A percentile compares a stretch with the other conserved stretches of the same genome.
Evolutionary conservation across 2,888 invertebrate genomes (phyloP).

Genomic region (Orthonychiurus folsomi): DNA sequence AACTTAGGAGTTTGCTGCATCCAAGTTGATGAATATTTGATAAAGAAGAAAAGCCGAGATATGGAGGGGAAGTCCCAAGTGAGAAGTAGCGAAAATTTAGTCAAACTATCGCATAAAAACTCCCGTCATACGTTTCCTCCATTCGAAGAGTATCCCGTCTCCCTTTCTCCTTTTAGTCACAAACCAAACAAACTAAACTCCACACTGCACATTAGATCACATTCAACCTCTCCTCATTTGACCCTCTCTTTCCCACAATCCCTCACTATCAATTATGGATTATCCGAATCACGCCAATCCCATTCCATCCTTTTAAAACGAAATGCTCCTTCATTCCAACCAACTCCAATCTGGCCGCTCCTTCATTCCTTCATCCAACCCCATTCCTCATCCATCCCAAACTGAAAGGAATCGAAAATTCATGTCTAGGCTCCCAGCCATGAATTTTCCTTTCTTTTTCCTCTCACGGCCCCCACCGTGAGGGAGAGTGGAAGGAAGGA

Average conservation of each 20-base stretch:
- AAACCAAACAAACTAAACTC: conserved; percentile 8
- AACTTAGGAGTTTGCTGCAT: conserved; percentile 40
- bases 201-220: conserved; percentile 21
- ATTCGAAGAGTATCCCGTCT: background rate
- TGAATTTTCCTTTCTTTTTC: background rate
- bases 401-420: conserved; percentile 24
- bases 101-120: conserved; percentile 38
- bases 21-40: conserved; percentile 41
- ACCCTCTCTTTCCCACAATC: conserved; percentile 13
- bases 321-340: background rate
- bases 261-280: conserved; percentile 20
- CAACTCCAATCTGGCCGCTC: conserved; percentile 7
- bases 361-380: no score
- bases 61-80: conserved; percentile 34
- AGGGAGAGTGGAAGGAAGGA: background rate
- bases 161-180: background rate
- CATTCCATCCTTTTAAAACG: background rate
- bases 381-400: no score
- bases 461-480: no score
- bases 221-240: conserved; percentile 15
- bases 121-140: conserved; percentile 15
- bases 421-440: conserved; percentile 23
- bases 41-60: conserved; percentile 37
- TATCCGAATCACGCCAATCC: conserved; percentile 8
- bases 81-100: conserved; percentile 40